Percentiles rank a stretch among this genome's conserved stretches.
Evolutionary conservation across 2,113 vertebrate species (phyloP).

Genomic region (Crypturellus undulatus): DNA sequence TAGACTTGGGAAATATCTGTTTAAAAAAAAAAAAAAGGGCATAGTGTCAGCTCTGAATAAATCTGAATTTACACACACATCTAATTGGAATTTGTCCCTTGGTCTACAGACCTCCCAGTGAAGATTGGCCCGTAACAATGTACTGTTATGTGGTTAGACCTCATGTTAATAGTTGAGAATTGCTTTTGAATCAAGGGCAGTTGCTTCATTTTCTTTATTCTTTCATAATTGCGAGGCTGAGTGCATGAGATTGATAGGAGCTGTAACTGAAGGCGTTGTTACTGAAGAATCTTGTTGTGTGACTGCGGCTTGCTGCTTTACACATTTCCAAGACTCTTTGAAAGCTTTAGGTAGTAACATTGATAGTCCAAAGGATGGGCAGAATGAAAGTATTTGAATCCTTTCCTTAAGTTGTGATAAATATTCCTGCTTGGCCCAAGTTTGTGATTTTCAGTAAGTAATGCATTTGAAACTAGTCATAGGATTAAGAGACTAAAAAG

Average conservation of each 20-base stretch:
- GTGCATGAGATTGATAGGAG: neutral
- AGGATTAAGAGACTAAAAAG: conserved; percentile 28
- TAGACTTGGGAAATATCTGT: neutral
- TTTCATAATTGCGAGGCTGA: neutral
- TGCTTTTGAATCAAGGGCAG: neutral
- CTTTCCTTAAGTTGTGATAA: neutral
- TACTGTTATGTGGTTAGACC: neutral
- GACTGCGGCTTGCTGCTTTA: rapidly evolving
- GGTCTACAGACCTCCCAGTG: neutral
- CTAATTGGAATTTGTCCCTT: neutral
- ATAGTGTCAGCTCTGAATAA: neutral
- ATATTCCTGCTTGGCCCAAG: neutral
- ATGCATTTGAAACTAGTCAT: neutral
- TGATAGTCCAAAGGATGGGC: neutral
- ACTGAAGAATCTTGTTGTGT: neutral
- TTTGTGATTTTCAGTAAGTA: neutral
- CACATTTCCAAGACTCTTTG: neutral
- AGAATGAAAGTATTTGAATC: neutral
- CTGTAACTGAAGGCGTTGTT: neutral
- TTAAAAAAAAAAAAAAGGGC: neutral
- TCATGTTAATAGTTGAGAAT: rapidly evolving
- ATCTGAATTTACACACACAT: rapidly evolving
- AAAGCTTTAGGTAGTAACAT: neutral
- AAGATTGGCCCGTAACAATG: rapidly evolving
- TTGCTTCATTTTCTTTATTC: neutral